Conservation (phyloP, 2,113 vertebrate species). For the Psilopsiagon aurifrons region DNA sequence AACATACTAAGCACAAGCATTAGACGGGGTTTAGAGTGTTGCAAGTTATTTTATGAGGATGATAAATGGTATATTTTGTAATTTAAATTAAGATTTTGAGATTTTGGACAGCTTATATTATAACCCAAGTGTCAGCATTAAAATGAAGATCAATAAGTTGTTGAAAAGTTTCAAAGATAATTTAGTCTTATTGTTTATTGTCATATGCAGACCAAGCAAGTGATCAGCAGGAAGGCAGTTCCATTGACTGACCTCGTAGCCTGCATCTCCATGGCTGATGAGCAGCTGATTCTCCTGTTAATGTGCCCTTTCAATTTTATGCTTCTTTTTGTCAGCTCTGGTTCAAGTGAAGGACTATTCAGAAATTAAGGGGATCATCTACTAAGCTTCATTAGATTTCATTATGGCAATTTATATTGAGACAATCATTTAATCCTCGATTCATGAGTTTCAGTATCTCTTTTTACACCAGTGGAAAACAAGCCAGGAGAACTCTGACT, state of each 20-base stretch:
- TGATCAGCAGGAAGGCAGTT: not conserved
- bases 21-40: not conserved
- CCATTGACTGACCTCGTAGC: fast-evolving
- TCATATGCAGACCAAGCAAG: not conserved
- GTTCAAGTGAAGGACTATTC: not conserved
- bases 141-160: not conserved
- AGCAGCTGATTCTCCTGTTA: not conserved
- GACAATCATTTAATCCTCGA: not conserved
- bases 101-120: not conserved
- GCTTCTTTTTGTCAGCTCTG: not conserved
- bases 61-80: not conserved
- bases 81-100: slow-evolving; percentile 4
- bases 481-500: not conserved
- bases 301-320: not conserved
- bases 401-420: not conserved
- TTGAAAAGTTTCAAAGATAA: not conserved
- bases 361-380: not conserved
- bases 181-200: not conserved
- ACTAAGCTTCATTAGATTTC: not conserved
- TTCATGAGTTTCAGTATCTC: not conserved
- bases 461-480: not conserved
- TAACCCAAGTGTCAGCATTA: not conserved
- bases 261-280: not conserved
- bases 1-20: not conserved
- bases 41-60: not conserved